phyloP scores from a whole-genome alignment of 1,140 invertebrate genomes.

The Drosophila malerkotliana region DNA sequence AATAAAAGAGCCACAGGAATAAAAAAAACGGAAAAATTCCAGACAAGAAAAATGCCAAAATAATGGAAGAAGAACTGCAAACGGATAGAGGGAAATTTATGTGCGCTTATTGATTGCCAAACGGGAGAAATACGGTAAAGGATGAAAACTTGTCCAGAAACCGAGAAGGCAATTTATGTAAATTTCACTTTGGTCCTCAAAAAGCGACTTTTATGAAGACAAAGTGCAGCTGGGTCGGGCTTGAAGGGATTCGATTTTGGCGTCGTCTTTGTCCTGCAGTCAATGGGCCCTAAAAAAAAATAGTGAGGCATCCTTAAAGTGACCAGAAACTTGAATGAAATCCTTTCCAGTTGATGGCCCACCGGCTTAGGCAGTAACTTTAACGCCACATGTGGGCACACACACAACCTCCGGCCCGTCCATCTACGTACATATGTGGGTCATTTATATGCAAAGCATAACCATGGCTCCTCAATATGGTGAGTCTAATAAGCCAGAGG shows the following conservation, averaged over 20 bases:
- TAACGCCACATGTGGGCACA: constrained; percentile 55
- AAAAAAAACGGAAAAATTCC: constrained; percentile 18
- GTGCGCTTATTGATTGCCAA: constrained; percentile 73
- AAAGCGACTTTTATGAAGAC: constrained; percentile 75
- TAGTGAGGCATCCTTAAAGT: constrained; percentile 51
- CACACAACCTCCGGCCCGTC: constrained; percentile 5
- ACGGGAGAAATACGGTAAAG: constrained; percentile 30
- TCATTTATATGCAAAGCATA: constrained; percentile 80
- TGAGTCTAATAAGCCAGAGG: constrained; percentile 64
- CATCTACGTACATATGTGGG: constrained; percentile 48
- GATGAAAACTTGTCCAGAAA: constrained; percentile 42
- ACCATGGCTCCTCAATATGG: constrained; percentile 62
- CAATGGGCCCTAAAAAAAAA: constrained; percentile 52
- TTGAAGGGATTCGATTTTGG: constrained; percentile 19
- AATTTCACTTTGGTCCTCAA: constrained; percentile 60
- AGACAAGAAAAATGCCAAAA: constrained; percentile 41
- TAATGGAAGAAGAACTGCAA: constrained; percentile 62
- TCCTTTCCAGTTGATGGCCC: constrained; percentile 23
- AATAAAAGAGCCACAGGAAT: constrained; percentile 20
- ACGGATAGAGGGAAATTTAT: constrained; percentile 73
- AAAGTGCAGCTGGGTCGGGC: constrained; percentile 64
- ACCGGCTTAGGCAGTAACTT: constrained; percentile 16
- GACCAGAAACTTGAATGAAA: constrained; percentile 52
- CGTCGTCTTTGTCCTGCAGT: constrained; percentile 21
- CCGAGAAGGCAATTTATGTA: constrained; percentile 61